Base-by-base conservation (phyloP, 2,113 vertebrate species). In the Sinocyclocheilus grahami region DNA sequence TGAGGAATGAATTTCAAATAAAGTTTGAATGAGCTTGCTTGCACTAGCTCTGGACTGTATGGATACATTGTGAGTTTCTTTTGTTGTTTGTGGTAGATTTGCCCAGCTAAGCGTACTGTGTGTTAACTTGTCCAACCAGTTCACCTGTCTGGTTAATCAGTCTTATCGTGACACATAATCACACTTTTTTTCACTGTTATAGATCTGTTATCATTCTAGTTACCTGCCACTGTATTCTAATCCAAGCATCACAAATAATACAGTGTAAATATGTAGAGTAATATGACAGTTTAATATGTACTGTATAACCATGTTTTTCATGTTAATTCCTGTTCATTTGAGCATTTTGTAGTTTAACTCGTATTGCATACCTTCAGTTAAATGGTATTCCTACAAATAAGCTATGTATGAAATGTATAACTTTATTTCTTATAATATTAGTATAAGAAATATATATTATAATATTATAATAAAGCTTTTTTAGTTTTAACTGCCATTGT, bases 71-170 rank as follows among this genome's bases (percentile, higher is more conserved):
- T n/a, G 24, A 0, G 42, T 51, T 76, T 24, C 39, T 51, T 76
- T 76, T 76, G 4, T 74, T 74, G 42, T 27, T 76, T 48, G 42
- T 76, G 12, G 42, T 76, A 48, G 72, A 76, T 76, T 51, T 76
- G 39, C 37, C 30, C 3, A 37, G 65, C 30, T 9, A 69, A 69
- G 65, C 30, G 0, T 71, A n/a, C 4, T 42, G 10, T 12, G 39
- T 42, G 37, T 22, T 72, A 42, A 10, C 37, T 72, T 42, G 37
- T 72, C 37, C 69, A 72, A n/a, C 69, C 69, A 72, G 69, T 72
- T 72, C 33, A 39, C 69, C 18, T 2, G 33, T 72, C 37, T 72
- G 37, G 42, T 72, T 72, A 22, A 72, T 42, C 1, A 42, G 69
- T 42, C 69, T 72, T 72, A 72, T 72, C 18, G 16, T 72, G 37